Base-by-base conservation (phyloP, 1,140 invertebrate genomes). In the Aphidius gifuensis region DNA sequence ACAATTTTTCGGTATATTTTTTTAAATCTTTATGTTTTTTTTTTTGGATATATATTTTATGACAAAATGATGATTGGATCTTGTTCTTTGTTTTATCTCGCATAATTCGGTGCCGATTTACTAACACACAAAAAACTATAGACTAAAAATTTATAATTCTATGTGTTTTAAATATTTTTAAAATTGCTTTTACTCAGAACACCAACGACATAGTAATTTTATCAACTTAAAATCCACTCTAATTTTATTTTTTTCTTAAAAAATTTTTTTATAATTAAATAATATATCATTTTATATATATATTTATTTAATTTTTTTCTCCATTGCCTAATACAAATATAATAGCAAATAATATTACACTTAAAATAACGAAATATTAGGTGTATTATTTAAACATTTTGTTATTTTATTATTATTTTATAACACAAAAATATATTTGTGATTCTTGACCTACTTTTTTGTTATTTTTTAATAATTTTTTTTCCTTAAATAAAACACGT, bases 111-210 rank as follows among this genome's bases (percentile, higher is more conserved):
- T 32, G 23, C 23, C 23, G 23, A 32, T 32, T 32, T 32, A 32
- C 23, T 32, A 32, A 32, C 23, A 32, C 2, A 32, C 2, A 32
- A 32, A 32, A 32, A 32, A 32, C 23, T 32, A 32, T 32, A 32
- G 23, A 32, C 23, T 32, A 32, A 32, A 69, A 53, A 69, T 55
- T 55, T 62, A 11, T 79, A 78, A 80, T 80, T 70, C 69, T 74
- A 78, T 75, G 71, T 78, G 71, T 78, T 80, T 78, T 78, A 79
- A 77, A 80, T 80, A 79, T 80, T 80, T 80, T 70, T 71, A 72
- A 80, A 80, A 81, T 81, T 80, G 77, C 73, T 67, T 78, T 78
- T 66, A 77, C 78, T 76, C 74, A 73, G 79, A 80, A 78, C 21
- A 58, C 21, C 77, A 71, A 70, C 53, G 54, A 58, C 67, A 63